Evolutionary conservation across 2,797 vertebrate species (phyloP).

Genomic region (Cirrhinus mrigala): DNA sequence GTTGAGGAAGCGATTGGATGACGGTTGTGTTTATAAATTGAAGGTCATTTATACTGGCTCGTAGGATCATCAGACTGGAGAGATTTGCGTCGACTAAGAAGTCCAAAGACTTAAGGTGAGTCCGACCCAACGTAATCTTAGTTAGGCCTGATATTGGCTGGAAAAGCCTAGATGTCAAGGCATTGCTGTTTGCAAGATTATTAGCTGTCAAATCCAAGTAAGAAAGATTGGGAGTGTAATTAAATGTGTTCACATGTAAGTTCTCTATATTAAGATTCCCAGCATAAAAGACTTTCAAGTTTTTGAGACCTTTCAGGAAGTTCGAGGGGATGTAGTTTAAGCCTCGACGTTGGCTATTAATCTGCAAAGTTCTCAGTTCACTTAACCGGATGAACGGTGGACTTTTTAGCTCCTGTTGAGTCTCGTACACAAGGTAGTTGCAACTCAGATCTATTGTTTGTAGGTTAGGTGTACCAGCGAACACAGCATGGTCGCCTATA

Average conservation of each 20-base stretch:
- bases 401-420: not conserved
- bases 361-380: constrained; percentile 29
- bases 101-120: constrained; percentile 48
- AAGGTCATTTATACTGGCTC: constrained; percentile 23
- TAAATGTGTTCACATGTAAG: constrained; percentile 51
- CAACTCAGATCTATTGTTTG: constrained; percentile 45
- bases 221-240: constrained; percentile 44
- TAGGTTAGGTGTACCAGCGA: constrained; percentile 37
- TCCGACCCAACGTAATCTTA: constrained; percentile 32
- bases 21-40: constrained; percentile 23
- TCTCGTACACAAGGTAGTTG: constrained; percentile 49
- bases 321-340: constrained; percentile 52
- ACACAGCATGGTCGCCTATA: not conserved
- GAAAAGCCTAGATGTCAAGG: constrained; percentile 39
- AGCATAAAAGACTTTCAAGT: constrained; percentile 21
- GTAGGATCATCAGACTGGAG: constrained; percentile 17
- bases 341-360: constrained; percentile 55
- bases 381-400: constrained; percentile 48
- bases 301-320: constrained; percentile 34
- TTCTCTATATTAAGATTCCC: constrained; percentile 50
- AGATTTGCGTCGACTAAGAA: constrained; percentile 49
- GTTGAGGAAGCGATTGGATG: constrained; percentile 33
- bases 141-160: constrained; percentile 38
- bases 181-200: not conserved
- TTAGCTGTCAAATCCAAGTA: constrained; percentile 56